Evolutionary conservation across 1,140 invertebrate species (phyloP).

Genomic region (Dysdera silvatica): DNA sequence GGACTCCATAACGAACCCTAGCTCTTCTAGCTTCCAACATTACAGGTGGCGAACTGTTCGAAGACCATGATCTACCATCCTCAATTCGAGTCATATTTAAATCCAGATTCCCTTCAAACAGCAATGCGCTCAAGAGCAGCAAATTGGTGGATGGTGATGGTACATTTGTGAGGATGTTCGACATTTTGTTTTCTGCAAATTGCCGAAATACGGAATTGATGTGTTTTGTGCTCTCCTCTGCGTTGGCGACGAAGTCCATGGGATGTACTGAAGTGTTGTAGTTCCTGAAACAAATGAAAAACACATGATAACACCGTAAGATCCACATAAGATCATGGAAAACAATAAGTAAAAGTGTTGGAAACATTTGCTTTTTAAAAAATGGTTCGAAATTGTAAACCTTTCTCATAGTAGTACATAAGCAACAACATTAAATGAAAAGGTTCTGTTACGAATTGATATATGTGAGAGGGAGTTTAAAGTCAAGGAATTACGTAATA

Average conservation of each 20-base stretch:
- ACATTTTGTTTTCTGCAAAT: constrained; percentile 40
- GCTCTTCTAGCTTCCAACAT: constrained; percentile 22
- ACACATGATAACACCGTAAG: too few species aligned
- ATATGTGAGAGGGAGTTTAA: too few species aligned
- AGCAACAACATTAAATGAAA: too few species aligned
- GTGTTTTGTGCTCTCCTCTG: constrained; percentile 35
- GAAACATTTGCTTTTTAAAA: too few species aligned
- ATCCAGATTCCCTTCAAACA: constrained; percentile 33
- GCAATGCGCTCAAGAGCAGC: constrained; percentile 31
- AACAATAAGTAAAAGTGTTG: too few species aligned
- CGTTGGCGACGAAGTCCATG: constrained; percentile 35
- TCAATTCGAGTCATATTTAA: constrained; percentile 25
- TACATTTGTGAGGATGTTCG: constrained; percentile 36
- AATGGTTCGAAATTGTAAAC: too few species aligned
- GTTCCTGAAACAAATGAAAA: constrained; percentile 15
- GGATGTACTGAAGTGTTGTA: constrained; percentile 36
- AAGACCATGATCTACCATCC: not conserved
- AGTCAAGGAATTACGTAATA: too few species aligned
- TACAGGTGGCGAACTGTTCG: not conserved
- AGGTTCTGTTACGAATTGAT: too few species aligned
- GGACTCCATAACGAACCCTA: constrained; percentile 18
- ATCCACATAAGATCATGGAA: too few species aligned
- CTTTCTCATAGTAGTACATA: too few species aligned
- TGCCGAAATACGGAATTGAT: constrained; percentile 43
- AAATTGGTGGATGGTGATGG: constrained; percentile 25